Percentiles rank a stretch among this genome's conserved stretches.
Conservation (phyloP, 2,797 vertebrate species). For the Enteromius argenteus region DNA sequence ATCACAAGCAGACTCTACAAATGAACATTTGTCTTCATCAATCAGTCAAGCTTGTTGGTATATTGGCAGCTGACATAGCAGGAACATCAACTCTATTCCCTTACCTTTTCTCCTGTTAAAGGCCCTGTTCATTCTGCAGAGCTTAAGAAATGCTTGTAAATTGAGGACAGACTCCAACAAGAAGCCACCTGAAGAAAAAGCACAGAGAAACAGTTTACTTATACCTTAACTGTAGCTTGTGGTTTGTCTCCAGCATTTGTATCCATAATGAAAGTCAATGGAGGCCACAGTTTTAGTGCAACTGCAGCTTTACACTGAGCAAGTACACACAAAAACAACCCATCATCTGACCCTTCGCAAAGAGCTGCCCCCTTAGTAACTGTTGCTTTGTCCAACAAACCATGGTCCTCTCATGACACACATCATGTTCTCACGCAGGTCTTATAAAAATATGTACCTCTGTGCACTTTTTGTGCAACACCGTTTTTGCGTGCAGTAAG, state of each 20-base stretch:
- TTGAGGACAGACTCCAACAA: constrained; percentile 1
- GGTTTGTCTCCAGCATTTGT: neutral
- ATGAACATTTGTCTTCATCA: constrained; percentile 13
- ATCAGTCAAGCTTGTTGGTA: constrained; percentile 27
- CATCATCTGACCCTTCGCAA: neutral
- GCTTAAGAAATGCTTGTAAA: constrained; percentile 4
- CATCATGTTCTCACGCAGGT: too few species aligned
- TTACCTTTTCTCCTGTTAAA: constrained; percentile 63
- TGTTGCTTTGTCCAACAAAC: neutral
- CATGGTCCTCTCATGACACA: neutral
- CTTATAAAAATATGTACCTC: too few species aligned
- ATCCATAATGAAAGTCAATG: neutral
- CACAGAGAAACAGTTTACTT: constrained; percentile 13
- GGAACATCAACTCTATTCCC: constrained; percentile 20
- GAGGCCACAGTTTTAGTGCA: neutral
- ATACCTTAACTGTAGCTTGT: neutral
- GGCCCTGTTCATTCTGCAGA: constrained; percentile 60
- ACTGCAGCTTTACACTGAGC: neutral
- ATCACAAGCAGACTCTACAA: neutral
- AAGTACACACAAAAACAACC: neutral
- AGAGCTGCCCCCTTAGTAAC: neutral
- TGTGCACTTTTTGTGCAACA: too few species aligned
- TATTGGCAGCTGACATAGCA: constrained; percentile 42
- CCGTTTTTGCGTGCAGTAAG: too few species aligned
- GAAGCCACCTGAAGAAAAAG: constrained; percentile 48